These are phyloP conservation scores for Cottoperca gobio DNA, from an alignment of 2,797 vertebrate genomes.

Conservation along the genomic window DNA sequence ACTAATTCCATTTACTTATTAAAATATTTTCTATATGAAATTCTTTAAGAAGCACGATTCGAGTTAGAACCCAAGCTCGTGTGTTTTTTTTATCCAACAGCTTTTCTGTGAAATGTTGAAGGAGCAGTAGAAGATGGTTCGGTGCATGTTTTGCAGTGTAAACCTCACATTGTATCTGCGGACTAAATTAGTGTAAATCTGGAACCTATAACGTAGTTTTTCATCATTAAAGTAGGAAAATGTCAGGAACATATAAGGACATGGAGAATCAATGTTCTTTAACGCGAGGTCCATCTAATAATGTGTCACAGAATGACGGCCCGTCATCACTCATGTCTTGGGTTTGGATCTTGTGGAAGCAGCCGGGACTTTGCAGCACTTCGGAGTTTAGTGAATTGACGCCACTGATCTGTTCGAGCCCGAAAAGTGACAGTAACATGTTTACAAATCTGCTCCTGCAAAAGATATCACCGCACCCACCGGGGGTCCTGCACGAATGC, in stretches of 20 bases:
- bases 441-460: background rate
- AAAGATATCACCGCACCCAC: conserved; percentile 3
- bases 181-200: background rate
- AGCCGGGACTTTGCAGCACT: background rate
- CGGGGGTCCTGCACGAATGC: background rate
- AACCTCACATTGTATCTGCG: background rate
- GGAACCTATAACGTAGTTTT: background rate
- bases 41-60: background rate
- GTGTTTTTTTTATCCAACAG: no score
- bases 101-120: background rate
- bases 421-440: background rate
- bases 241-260: background rate
- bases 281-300: background rate
- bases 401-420: conserved; percentile 32
- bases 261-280: background rate
- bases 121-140: background rate
- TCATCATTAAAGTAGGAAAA: background rate
- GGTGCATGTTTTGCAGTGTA: background rate
- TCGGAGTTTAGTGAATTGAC: background rate
- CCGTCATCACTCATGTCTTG: background rate
- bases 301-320: background rate
- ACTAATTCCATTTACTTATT: background rate
- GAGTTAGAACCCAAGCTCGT: background rate
- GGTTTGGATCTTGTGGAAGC: background rate
- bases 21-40: background rate